Percentiles rank a stretch among this genome's conserved stretches.
Evolutionary conservation across 1,140 invertebrate species (phyloP).

Genomic region (Idris sp.): DNA sequence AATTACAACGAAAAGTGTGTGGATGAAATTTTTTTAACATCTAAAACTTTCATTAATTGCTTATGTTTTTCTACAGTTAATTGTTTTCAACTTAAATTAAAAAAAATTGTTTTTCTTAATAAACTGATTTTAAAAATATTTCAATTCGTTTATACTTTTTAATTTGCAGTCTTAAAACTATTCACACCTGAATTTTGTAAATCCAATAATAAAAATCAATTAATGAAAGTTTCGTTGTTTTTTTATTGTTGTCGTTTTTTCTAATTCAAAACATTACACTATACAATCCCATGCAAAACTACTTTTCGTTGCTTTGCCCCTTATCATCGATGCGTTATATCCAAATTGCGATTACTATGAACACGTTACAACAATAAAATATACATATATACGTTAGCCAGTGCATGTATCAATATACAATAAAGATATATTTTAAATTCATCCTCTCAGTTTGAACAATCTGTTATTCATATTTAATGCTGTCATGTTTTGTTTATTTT

Average conservation of each 20-base stretch:
- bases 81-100: too few species aligned
- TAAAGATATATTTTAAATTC: slow-evolving; percentile 60
- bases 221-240: not conserved
- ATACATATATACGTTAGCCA: slow-evolving; percentile 68
- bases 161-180: too few species aligned
- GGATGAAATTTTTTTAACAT: not conserved
- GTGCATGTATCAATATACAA: slow-evolving; percentile 70
- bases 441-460: slow-evolving; percentile 38
- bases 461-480: slow-evolving; percentile 30
- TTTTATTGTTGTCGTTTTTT: too few species aligned
- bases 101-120: too few species aligned
- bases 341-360: slow-evolving; percentile 69
- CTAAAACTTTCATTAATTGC: slow-evolving; percentile 3
- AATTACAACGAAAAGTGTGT: slow-evolving; percentile 43
- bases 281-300: slow-evolving; percentile 61
- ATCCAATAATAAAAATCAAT: too few species aligned
- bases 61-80: too few species aligned
- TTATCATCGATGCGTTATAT: slow-evolving; percentile 58
- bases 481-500: slow-evolving; percentile 45
- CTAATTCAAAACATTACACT: too few species aligned
- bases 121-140: too few species aligned
- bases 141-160: too few species aligned
- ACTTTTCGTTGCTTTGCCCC: slow-evolving; percentile 58
- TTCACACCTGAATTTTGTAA: too few species aligned
- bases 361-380: slow-evolving; percentile 75